Evolutionary conservation across 2,113 vertebrate genomes (phyloP).

Genomic region (Microcebus griseorufus): DNA sequence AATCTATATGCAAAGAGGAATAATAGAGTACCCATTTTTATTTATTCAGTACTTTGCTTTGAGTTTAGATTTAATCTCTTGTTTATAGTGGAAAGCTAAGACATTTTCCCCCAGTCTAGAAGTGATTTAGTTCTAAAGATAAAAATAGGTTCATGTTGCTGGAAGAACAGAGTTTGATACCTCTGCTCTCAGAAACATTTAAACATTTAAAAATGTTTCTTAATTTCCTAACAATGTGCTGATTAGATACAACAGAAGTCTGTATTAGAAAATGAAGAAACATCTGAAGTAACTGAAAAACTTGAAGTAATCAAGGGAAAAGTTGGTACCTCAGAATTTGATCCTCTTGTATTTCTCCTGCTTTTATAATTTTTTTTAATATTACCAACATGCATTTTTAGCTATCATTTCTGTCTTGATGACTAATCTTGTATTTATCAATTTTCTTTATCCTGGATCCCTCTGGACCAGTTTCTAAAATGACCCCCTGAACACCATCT

Average conservation of each 20-base stretch:
- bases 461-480: background rate
- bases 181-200: background rate
- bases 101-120: background rate
- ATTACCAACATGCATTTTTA: background rate
- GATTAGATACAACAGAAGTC: background rate
- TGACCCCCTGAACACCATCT: background rate
- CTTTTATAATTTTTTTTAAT: background rate
- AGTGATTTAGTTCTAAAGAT: background rate
- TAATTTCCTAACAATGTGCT: conserved; percentile 9
- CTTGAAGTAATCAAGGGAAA: background rate
- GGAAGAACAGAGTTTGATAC: background rate
- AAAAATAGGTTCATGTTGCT: background rate
- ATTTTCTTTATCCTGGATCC: background rate
- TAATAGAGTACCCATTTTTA: conserved; percentile 9
- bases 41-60: conserved; percentile 21
- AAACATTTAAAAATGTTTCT: conserved; percentile 8
- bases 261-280: background rate
- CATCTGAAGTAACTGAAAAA: background rate
- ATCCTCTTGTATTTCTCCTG: background rate
- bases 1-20: background rate
- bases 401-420: background rate
- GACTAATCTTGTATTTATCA: background rate
- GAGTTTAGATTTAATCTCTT: conserved; percentile 34
- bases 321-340: background rate
- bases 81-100: background rate